Base-by-base conservation (phyloP, 2,888 invertebrate genomes). In the Campaea margaritaria region DNA sequence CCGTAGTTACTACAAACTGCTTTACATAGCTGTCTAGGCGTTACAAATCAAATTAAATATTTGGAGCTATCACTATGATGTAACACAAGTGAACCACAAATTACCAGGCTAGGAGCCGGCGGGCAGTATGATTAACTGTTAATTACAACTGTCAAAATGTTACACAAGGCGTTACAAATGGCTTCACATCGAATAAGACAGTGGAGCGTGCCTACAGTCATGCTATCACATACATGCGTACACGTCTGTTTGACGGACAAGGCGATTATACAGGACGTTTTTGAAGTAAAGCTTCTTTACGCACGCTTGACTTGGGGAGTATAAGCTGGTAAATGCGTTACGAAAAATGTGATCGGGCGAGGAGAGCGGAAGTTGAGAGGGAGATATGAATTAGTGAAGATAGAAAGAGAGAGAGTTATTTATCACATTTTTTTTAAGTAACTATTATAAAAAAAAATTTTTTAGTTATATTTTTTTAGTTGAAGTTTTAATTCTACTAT, bases 141-240 rank as follows among this genome's bases (percentile, higher is more conserved):
- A 61, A 67, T 63, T 59, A 72, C 46, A 67, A 63, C 68, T 73
- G 78, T 72, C 74, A 68, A 56, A 55, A 52, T 31, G 58, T 73
- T 66, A 67, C 62, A 63, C 66, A 74, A 76, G 56, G 3, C 44
- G 57, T 74, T 62, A 72, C 61, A 71, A 76, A 76, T 78, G 76
- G 69, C 68, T 60, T 59, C 50, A 48, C 49, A 55, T 68, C 55
- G 50, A 68, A 73, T 73, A 62, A 65, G 60, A 70, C 60, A 48
- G 43, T 54, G 61, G 62, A 63, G 58, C 56, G 62, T 61, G 62
- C 54, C 54, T 41, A 28, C 8, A 41, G 21, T 48, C 46, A 14
- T 39, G 10, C 36, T 9, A 9, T 9, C 36, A n/a, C 3, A 2
- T 11, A 34, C 10, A 27, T 27, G 27, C 34, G 38, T 62, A 47